These are phyloP conservation scores for Scomber colias DNA, from an alignment of 2,113 vertebrate genomes.

Conservation along the genomic window DNA sequence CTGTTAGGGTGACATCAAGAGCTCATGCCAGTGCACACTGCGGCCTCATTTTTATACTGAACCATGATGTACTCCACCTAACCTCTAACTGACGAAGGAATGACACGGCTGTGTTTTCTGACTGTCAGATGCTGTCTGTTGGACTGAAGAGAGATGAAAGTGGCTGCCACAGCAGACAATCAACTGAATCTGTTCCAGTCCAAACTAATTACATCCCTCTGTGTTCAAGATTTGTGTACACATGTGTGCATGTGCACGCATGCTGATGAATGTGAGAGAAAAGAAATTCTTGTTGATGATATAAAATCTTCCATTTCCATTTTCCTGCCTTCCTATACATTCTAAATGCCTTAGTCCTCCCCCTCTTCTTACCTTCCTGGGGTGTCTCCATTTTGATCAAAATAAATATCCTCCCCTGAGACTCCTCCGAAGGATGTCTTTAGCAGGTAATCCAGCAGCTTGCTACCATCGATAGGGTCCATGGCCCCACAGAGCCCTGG, in stretches of 20 bases:
- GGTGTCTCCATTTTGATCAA: constrained; percentile 97
- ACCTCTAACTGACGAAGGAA: constrained; percentile 62
- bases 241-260: constrained; percentile 19
- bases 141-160: constrained; percentile 67
- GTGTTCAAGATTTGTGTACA: constrained; percentile 26
- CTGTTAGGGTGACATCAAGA: constrained; percentile 36
- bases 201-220: constrained; percentile 74
- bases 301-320: constrained; percentile 15
- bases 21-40: constrained; percentile 8
- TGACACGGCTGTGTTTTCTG: constrained; percentile 63
- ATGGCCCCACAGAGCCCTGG: constrained; percentile 95
- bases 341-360: neutral
- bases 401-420: constrained; percentile 97
- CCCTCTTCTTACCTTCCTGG: constrained; percentile 90
- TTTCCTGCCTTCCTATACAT: neutral
- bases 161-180: constrained; percentile 60
- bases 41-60: constrained; percentile 36
- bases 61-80: constrained; percentile 46
- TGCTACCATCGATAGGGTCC: constrained; percentile 97
- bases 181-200: constrained; percentile 80
- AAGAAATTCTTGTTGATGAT: neutral
- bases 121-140: constrained; percentile 69
- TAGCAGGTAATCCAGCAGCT: constrained; percentile 95
- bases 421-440: constrained; percentile 94
- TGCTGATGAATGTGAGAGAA: constrained; percentile 40